These are phyloP conservation scores for Lophura nycthemera DNA, from an alignment of 2,113 vertebrate genomes.

Conservation along the genomic window DNA sequence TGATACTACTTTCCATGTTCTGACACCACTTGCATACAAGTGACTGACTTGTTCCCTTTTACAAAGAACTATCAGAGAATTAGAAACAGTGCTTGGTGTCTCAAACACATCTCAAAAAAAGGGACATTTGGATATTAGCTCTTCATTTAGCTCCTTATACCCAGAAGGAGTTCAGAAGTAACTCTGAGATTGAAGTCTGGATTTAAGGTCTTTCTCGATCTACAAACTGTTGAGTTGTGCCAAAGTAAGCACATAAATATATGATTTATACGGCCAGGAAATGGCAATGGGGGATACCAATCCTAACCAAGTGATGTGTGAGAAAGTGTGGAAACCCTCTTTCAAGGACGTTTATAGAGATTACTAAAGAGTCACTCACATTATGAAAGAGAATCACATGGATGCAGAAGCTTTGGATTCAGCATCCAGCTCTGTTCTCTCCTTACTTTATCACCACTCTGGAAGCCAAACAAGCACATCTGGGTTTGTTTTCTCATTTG, in stretches of 20 bases:
- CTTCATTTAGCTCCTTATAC: background rate
- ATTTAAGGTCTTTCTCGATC: background rate
- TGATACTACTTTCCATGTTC: background rate
- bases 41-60: background rate
- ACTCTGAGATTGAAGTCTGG: background rate
- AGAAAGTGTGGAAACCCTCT: background rate
- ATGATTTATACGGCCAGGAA: background rate
- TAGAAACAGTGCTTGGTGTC: background rate
- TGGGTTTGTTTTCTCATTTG: background rate
- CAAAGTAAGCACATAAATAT: background rate
- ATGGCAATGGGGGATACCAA: fast-evolving
- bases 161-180: background rate
- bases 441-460: background rate
- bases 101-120: background rate
- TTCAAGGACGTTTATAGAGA: background rate
- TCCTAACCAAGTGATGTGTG: background rate
- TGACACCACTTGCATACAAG: background rate
- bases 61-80: background rate
- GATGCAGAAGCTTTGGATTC: background rate
- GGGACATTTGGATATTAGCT: background rate
- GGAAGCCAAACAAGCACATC: background rate
- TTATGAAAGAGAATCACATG: background rate
- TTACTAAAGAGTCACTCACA: background rate
- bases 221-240: background rate
- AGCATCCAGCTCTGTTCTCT: background rate